A percentile compares a stretch with the other conserved stretches of the same genome.
phyloP scores from a whole-genome alignment of 2,888 invertebrate genomes.

The Eupeodes latifasciatus region DNA sequence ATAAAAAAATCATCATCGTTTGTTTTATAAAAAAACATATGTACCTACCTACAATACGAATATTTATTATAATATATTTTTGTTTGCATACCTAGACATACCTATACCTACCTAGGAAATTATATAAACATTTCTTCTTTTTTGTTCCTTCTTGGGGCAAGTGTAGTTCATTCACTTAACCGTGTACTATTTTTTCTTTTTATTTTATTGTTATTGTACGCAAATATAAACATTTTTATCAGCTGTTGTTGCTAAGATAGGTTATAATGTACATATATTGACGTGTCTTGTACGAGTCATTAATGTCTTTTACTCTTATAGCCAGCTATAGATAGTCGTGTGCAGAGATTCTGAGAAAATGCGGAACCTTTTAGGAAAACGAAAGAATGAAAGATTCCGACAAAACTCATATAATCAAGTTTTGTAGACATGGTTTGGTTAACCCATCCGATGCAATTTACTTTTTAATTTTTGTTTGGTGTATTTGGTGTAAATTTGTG shows the following conservation, averaged over 20 bases:
- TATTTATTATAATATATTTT: neutral
- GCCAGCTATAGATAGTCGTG: slow-evolving; percentile 45
- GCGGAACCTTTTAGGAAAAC: slow-evolving; percentile 61
- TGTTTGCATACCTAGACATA: neutral
- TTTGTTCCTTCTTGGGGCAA: slow-evolving; percentile 13
- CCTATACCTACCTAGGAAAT: slow-evolving; percentile 14
- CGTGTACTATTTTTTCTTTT: slow-evolving; percentile 40
- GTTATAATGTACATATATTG: slow-evolving; percentile 43
- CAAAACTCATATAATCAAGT: slow-evolving; percentile 16
- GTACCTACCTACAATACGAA: no score
- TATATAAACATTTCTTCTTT: slow-evolving; percentile 10
- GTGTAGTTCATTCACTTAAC: slow-evolving; percentile 74
- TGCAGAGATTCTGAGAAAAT: slow-evolving; percentile 69
- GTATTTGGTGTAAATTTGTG: neutral
- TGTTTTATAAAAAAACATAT: no score
- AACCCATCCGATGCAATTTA: slow-evolving; percentile 49
- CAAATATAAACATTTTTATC: slow-evolving; percentile 74
- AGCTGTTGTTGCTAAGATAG: slow-evolving; percentile 56
- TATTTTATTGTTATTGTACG: slow-evolving; percentile 53
- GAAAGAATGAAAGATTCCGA: slow-evolving; percentile 51
- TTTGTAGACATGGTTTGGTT: slow-evolving; percentile 1
- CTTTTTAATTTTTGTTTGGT: neutral
- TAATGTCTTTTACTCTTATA: slow-evolving; percentile 53
- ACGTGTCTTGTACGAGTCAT: slow-evolving; percentile 52
- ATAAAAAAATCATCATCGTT: neutral